Conservation (phyloP, 1,140 invertebrate species). For the Bombus impatiens region DNA sequence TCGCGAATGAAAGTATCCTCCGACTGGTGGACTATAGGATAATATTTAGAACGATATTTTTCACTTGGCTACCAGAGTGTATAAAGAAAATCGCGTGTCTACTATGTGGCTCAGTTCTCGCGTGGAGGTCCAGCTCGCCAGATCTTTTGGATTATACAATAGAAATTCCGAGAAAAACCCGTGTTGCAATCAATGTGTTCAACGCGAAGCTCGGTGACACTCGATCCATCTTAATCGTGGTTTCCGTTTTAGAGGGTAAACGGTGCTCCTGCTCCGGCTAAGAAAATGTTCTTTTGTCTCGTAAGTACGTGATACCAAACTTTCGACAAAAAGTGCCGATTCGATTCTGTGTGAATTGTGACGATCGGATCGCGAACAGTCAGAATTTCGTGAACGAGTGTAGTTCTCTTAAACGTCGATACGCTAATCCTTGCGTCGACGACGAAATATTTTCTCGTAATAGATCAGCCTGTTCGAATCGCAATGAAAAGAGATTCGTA, state of each 20-base stretch:
- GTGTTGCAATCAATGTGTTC: slow-evolving; percentile 71
- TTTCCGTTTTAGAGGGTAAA: slow-evolving; percentile 18
- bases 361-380: neutral
- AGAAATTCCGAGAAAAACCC: slow-evolving; percentile 21
- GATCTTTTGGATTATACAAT: slow-evolving; percentile 45
- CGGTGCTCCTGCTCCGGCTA: neutral
- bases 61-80: slow-evolving; percentile 82
- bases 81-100: slow-evolving; percentile 83
- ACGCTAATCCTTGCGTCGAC: neutral
- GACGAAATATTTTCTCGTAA: neutral
- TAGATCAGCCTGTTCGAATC: neutral
- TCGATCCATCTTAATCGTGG: slow-evolving; percentile 43
- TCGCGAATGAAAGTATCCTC: slow-evolving; percentile 82
- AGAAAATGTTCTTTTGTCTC: slow-evolving; percentile 74
- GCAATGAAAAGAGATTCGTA: neutral
- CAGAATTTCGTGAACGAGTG: neutral
- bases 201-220: slow-evolving; percentile 64
- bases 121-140: slow-evolving; percentile 71
- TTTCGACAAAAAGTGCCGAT: slow-evolving; percentile 28
- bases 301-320: slow-evolving; percentile 68
- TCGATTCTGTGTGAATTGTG: neutral
- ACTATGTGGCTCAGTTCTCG: slow-evolving; percentile 81
- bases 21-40: slow-evolving; percentile 75
- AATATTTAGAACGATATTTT: slow-evolving; percentile 84
- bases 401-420: neutral